phyloP scores from a whole-genome alignment of 2,113 vertebrate genomes.

The Pelecanus crispus region DNA sequence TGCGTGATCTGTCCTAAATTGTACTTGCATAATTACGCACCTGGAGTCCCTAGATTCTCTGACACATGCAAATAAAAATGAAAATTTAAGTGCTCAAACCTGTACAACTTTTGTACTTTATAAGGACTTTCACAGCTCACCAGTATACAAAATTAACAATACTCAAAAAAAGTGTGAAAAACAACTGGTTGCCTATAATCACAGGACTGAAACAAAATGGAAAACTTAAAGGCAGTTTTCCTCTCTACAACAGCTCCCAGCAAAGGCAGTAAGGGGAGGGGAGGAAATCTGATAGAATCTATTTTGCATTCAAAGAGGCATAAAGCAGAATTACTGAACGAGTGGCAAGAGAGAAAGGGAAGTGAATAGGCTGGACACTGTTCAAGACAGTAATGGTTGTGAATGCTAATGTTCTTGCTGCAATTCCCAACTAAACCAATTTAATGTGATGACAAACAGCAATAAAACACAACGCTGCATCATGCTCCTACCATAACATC shows the following conservation, averaged over 20 bases:
- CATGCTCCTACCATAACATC: neutral
- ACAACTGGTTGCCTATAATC: neutral
- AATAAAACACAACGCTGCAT: neutral
- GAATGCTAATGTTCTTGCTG: neutral
- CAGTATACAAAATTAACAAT: neutral
- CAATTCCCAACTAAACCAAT: neutral
- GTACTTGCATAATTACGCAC: neutral
- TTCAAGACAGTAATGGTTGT: neutral
- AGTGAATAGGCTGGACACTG: neutral
- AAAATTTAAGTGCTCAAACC: neutral
- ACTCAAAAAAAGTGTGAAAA: neutral
- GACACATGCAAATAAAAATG: neutral
- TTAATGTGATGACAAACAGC: neutral
- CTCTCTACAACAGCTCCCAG: neutral
- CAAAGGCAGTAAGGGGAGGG: neutral
- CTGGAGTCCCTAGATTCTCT: neutral
- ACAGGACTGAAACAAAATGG: neutral
- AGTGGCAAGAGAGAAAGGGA: neutral
- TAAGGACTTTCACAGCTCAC: neutral
- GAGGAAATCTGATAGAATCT: neutral
- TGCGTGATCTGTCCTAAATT: neutral
- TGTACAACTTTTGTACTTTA: neutral
- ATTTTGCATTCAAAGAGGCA: conserved; percentile 5
- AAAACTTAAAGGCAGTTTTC: neutral
- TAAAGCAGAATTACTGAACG: neutral